Base-by-base conservation (phyloP, 2,113 vertebrate species). In the Saguinus midas region DNA sequence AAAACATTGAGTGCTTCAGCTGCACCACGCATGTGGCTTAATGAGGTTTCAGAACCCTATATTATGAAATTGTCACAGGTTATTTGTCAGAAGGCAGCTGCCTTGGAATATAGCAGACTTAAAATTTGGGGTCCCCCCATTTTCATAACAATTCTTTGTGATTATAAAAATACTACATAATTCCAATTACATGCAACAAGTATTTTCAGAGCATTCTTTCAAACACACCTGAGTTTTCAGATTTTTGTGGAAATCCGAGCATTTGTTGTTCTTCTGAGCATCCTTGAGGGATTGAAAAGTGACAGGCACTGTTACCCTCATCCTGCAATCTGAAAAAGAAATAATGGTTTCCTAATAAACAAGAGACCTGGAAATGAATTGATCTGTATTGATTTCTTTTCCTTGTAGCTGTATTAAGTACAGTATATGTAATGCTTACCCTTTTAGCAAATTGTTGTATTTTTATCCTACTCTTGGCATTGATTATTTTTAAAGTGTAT, bases 1-100 rank as follows among this genome's bases (percentile, higher is more conserved):
- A 95, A 96, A 61, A 68, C 55, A 72, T 9, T 7, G 82, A 32
- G 85, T 10, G 75, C 70, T 96, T 94, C 94, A 73, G 82, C 35
- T 84, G 94, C 90, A 95, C 96, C 92, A 72, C 0, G 32, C 86
- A 1, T 84, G 93, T 52, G 32, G 94, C 82, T 91, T 97, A 97
- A 96, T 96, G 96, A 97, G 96, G 87, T 93, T 97, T 97, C 94
- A 57, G 61, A 97, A 92, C 52, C 84, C 83, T 55, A 3, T 27
- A 35, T 95, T 97, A 97, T 97, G 95, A 96, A 91, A 96, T 94
- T 93, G 96, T 97, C 79, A 35, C 91, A 96, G 73, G 68, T 93
- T 91, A 94, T 96, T 87, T 97, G 86, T 97, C 91, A 97, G 87
- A 61, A 92, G 92, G 76, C 64, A 17, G 45, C 90, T 86, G 64